Conservation (phyloP, 2,113 vertebrate genomes). For the Sinosuthora webbiana region DNA sequence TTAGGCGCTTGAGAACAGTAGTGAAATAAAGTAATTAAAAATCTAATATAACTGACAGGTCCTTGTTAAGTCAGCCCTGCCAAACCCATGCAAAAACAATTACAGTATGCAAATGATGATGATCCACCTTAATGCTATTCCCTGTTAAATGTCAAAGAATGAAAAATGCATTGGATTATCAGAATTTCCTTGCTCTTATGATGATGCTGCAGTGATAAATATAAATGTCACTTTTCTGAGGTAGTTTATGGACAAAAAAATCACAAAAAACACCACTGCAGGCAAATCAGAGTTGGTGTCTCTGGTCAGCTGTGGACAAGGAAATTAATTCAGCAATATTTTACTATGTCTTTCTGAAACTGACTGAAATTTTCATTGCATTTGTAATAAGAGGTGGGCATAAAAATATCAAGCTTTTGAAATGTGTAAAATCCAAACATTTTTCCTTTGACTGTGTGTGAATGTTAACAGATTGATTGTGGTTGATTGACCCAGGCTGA, state of each 20-base stretch:
- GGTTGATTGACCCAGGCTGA: background rate
- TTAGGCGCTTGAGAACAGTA: background rate
- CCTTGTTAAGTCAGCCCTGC: slow-evolving; percentile 2
- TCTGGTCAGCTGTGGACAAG: background rate
- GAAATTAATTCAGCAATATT: background rate
- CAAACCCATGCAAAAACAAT: slow-evolving; percentile 34
- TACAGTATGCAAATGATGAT: slow-evolving; percentile 50
- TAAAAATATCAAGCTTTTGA: background rate
- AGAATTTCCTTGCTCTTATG: background rate
- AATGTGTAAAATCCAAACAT: background rate
- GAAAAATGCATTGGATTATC: background rate
- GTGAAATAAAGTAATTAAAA: slow-evolving; percentile 30
- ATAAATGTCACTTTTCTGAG: background rate
- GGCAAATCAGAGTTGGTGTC: background rate
- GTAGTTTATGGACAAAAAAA: background rate
- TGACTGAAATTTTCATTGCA: background rate
- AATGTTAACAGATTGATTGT: background rate
- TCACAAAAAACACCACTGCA: background rate
- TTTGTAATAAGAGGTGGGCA: background rate
- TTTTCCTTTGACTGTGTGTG: background rate
- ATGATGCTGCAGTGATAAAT: background rate
- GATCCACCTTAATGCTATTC: slow-evolving; percentile 14
- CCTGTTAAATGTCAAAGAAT: slow-evolving; percentile 29
- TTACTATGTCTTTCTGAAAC: background rate
- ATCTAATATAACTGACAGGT: background rate